Percentiles rank a stretch among this genome's conserved stretches.
phyloP scores from a whole-genome alignment of 92 coral and sea anemone genomes.

The Zoanthus solanderi region DNA sequence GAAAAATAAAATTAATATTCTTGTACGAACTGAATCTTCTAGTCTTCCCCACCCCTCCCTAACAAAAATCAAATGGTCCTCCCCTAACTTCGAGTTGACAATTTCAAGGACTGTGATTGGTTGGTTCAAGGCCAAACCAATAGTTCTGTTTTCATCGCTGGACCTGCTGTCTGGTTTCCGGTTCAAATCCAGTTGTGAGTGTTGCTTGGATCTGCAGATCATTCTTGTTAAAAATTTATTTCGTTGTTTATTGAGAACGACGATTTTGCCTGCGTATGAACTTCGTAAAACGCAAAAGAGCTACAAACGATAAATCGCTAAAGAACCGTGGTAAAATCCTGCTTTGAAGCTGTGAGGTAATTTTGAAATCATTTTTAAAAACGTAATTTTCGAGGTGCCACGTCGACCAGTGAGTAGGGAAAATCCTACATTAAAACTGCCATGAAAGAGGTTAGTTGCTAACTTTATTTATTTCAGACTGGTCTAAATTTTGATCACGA shows the following conservation, averaged over 20 bases:
- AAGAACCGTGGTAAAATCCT: not conserved
- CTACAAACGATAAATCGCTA: not conserved
- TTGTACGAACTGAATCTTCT: too few species aligned
- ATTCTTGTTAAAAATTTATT: slow-evolving; percentile 47
- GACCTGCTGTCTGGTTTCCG: slow-evolving; percentile 57
- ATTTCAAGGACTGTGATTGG: slow-evolving; percentile 23
- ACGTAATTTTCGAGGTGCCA: slow-evolving; percentile 34
- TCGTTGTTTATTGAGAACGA: slow-evolving; percentile 5
- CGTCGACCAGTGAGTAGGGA: slow-evolving; percentile 39
- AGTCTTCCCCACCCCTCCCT: not conserved
- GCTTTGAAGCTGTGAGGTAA: not conserved
- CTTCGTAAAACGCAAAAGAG: not conserved
- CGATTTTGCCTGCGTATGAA: slow-evolving; percentile 13
- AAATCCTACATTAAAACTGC: slow-evolving; percentile 47
- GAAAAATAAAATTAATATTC: too few species aligned
- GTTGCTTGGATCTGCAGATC: slow-evolving; percentile 50
- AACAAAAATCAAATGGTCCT: not conserved
- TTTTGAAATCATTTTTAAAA: not conserved
- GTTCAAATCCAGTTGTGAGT: slow-evolving; percentile 50
- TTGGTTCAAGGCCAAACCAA: slow-evolving; percentile 6
- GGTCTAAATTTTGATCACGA: slow-evolving; percentile 7
- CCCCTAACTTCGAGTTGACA: not conserved
- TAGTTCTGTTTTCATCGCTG: slow-evolving; percentile 30
- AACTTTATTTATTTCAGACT: not conserved
- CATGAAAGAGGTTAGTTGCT: slow-evolving; percentile 75